Percentiles rank a stretch among this genome's conserved stretches.
phyloP scores from a whole-genome alignment of 2,888 invertebrate species.

The Orthosia gracilis region DNA sequence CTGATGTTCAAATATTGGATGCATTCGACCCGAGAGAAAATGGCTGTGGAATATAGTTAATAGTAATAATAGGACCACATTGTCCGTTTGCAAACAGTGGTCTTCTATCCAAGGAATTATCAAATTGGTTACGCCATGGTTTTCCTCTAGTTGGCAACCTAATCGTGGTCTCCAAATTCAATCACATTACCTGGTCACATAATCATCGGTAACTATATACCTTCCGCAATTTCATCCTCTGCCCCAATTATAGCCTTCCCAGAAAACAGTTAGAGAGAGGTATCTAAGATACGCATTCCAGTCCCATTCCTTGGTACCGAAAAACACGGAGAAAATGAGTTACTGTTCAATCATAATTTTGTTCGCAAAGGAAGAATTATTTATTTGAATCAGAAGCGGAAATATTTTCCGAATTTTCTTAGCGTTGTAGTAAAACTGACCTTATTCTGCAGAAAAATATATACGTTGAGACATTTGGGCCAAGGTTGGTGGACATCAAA shows the following conservation, averaged over 20 bases:
- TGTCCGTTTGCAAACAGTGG: neutral
- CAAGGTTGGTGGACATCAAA: constrained; percentile 23
- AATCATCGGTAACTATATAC: constrained; percentile 30
- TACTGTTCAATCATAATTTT: constrained; percentile 57
- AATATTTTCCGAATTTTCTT: constrained; percentile 42
- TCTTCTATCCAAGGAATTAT: neutral
- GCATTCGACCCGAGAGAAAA: neutral
- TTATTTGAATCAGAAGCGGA: constrained; percentile 42
- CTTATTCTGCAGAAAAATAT: constrained; percentile 16
- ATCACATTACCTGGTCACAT: constrained; percentile 55
- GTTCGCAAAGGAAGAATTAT: constrained; percentile 44
- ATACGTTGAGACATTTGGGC: constrained; percentile 3
- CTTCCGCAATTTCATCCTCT: constrained; percentile 43
- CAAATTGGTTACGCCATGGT: constrained; percentile 6
- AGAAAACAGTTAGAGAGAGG: constrained; percentile 54
- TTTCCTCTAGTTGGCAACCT: constrained; percentile 27
- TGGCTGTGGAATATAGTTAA: neutral
- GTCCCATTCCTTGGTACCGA: constrained; percentile 3
- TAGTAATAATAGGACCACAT: neutral
- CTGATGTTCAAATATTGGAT: neutral
- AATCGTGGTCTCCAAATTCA: constrained; percentile 45
- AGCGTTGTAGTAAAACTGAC: neutral
- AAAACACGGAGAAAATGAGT: constrained; percentile 45
- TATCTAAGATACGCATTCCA: constrained; percentile 34
- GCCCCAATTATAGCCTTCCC: constrained; percentile 40